phyloP scores from a whole-genome alignment of 92 coral and sea anemone species.

The Epizoanthus fatuus region DNA sequence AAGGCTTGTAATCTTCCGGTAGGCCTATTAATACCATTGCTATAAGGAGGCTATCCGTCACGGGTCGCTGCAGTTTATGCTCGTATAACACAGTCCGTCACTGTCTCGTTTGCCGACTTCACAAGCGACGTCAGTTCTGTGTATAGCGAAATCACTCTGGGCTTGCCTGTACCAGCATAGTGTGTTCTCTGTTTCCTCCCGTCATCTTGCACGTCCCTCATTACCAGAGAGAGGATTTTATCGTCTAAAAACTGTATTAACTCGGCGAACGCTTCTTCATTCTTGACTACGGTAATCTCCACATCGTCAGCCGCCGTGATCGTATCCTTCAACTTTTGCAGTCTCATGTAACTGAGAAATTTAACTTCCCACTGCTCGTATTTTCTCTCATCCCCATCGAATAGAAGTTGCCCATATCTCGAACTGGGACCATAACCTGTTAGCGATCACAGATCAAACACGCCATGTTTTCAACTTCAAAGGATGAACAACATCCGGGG shows the following conservation, averaged over 20 bases:
- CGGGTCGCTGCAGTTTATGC: conserved; percentile 60
- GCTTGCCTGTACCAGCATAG: conserved; percentile 40
- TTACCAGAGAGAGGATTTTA: conserved; percentile 41
- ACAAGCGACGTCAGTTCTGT: conserved; percentile 53
- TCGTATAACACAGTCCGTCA: conserved; percentile 53
- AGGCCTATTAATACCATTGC: conserved; percentile 63
- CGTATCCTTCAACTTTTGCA: conserved; percentile 40
- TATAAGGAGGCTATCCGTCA: conserved; percentile 52
- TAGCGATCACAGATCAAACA: too few relatives aligned
- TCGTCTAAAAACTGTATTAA: conserved; percentile 48
- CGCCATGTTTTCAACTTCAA: too few relatives aligned
- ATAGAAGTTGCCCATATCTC: conserved; percentile 48
- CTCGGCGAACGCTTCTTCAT: conserved; percentile 56
- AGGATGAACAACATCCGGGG: too few relatives aligned
- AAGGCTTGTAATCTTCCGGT: conserved; percentile 51
- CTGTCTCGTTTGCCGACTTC: conserved; percentile 27
- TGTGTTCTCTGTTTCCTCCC: conserved; percentile 36
- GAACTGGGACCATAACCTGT: conserved; percentile 68
- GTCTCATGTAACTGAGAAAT: conserved; percentile 54
- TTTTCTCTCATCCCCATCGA: conserved; percentile 65
- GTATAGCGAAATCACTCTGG: conserved; percentile 46
- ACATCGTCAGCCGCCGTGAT: conserved; percentile 21
- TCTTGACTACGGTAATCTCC: conserved; percentile 35
- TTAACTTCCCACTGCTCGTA: conserved; percentile 62
- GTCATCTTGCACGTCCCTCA: conserved; percentile 61